Conservation (phyloP, 2,888 invertebrate genomes). For the Oasisia sp. region DNA sequence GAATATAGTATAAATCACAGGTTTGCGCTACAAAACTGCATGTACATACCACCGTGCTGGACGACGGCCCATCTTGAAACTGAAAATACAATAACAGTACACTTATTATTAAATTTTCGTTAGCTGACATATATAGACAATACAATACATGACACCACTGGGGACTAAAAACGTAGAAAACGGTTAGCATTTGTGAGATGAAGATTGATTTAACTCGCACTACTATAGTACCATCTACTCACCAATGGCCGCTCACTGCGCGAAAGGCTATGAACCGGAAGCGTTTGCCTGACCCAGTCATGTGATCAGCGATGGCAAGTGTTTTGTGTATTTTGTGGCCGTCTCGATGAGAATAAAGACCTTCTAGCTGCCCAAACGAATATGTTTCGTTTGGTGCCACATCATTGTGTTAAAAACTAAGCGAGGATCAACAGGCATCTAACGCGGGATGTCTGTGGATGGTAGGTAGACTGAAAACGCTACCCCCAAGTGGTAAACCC, state of each 20-base stretch:
- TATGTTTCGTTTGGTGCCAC: neutral
- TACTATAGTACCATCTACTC: neutral
- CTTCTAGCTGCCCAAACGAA: neutral
- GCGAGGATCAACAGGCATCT: neutral
- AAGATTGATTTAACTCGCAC: neutral
- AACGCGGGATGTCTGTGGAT: neutral
- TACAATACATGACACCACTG: slow-evolving; percentile 9
- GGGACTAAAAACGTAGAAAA: neutral
- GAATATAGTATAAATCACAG: neutral
- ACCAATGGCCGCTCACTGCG: slow-evolving; percentile 8
- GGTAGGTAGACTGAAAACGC: neutral
- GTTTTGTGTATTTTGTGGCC: neutral
- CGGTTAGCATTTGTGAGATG: neutral
- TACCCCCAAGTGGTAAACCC: neutral
- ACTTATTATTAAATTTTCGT: neutral
- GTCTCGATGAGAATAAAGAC: neutral
- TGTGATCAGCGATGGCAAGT: slow-evolving; percentile 5
- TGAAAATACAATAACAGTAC: slow-evolving; percentile 37
- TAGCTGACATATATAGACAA: neutral
- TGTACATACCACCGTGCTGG: slow-evolving; percentile 96
- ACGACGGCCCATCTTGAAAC: slow-evolving; percentile 90
- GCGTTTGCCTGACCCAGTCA: slow-evolving; percentile 14
- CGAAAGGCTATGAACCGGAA: slow-evolving; percentile 33
- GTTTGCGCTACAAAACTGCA: neutral
- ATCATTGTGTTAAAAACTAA: neutral